Conservation (phyloP, 2,113 vertebrate genomes). For the Pyrgilauda ruficollis region DNA sequence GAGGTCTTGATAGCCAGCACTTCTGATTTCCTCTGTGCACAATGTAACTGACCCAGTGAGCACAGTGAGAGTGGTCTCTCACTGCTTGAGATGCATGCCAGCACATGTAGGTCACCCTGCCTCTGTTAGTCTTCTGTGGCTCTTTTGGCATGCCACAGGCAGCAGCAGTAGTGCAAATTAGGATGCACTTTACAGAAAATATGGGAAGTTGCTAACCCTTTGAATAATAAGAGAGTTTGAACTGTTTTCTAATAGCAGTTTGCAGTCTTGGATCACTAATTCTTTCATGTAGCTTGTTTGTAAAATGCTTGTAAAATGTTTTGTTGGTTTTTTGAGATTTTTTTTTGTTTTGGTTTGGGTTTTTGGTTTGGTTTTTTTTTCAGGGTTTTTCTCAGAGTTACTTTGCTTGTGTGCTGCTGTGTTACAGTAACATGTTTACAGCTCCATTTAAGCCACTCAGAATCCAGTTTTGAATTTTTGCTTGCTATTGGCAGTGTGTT, state of each 20-base stretch:
- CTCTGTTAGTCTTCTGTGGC: neutral
- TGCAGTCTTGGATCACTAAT: neutral
- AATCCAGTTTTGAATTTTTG: neutral
- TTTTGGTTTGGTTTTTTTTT: neutral
- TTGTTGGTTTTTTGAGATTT: neutral
- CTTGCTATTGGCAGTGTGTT: neutral
- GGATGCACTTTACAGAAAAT: neutral
- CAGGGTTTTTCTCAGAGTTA: neutral
- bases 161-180: neutral
- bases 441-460: neutral
- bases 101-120: neutral
- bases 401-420: neutral
- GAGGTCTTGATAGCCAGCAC: neutral
- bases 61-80: accelerated
- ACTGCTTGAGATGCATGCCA: neutral
- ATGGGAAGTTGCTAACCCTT: neutral
- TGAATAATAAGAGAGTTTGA: neutral
- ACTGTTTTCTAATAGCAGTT: neutral
- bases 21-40: neutral
- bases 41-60: neutral
- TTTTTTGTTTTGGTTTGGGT: neutral
- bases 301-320: neutral
- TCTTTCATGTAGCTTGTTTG: neutral
- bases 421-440: neutral
- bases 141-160: neutral